Base-by-base conservation (phyloP, 2,888 invertebrate genomes). In the Andrena camellia region DNA sequence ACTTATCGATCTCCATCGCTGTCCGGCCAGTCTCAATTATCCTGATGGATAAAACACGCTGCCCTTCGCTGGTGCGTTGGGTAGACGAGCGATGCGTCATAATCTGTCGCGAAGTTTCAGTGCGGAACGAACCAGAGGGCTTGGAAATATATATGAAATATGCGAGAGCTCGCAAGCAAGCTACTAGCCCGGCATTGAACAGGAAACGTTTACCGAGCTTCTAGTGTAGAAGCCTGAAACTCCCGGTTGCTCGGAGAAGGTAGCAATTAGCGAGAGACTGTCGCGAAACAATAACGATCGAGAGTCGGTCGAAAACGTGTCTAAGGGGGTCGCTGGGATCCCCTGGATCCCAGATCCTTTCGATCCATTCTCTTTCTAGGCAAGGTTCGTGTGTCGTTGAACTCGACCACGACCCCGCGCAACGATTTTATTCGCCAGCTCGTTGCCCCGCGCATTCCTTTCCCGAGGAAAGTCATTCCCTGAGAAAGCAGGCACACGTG, bases 381-480 rank as follows among this genome's bases (percentile, higher is more conserved):
- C 70, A 69, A 78, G 70, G 74, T 72, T 72, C 71, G 82, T 52
- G 85, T 86, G 86, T 84, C 86, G 84, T 86, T 86, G 86, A 86
- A 86, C 86, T 78, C 86, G 81, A 78, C 81, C 86, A 84, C 86
- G 86, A 86, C 86, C 84, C 78, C 81, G 84, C 74, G 86, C 84
- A 79, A 86, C 75, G 81, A 86, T 86, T 86, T 84, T 78, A 86
- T 81, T 85, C 84, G 66, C 66, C 66, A 74, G 60, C 71, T 54
- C 42, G 74, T 63, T 60, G 77, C 68, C 33, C 81, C 26, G 76
- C 54, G 69, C 82, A 81, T 85, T 85, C 85, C 85, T 57, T 60
- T 76, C 33, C 76, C 85, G 81, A 71, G 73, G 78, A 84, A 85
- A 84, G 85, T 84, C 75, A 81, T 78, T 84, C 64, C 81, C 64